Percentiles rank a stretch among this genome's conserved stretches.
Evolutionary conservation across 2,113 vertebrate species (phyloP).

Genomic region (Thamnaconus septentrionalis): DNA sequence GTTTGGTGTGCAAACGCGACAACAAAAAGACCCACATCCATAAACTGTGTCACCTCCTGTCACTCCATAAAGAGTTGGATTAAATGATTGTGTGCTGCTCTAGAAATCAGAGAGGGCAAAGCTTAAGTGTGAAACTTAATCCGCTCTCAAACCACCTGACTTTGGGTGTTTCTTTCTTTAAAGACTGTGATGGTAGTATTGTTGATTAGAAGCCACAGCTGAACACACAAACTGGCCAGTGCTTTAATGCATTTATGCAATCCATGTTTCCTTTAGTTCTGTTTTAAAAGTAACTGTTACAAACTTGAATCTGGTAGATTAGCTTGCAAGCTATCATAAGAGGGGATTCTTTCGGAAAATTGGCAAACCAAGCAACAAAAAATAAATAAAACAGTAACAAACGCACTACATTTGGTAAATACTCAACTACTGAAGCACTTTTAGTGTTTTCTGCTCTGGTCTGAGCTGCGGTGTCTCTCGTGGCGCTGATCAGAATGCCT

Average conservation of each 20-base stretch:
- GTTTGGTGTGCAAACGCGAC: slow-evolving; percentile 2
- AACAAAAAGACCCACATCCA: no score
- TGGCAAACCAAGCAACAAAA: no score
- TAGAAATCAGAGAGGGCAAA: slow-evolving; percentile 7
- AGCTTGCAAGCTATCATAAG: neutral
- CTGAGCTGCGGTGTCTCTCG: no score
- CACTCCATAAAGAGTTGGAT: slow-evolving; percentile 3
- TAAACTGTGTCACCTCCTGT: no score
- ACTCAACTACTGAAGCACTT: no score
- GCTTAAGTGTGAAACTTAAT: slow-evolving; percentile 38
- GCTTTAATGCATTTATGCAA: neutral
- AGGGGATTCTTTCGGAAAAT: no score
- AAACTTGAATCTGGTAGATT: neutral
- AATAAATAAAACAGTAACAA: no score
- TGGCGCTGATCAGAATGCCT: no score
- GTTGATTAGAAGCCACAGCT: slow-evolving; percentile 14
- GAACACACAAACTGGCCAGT: slow-evolving; percentile 3
- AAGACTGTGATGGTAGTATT: slow-evolving; percentile 12
- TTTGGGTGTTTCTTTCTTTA: slow-evolving; percentile 30
- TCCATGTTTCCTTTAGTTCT: neutral
- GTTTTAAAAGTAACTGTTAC: neutral
- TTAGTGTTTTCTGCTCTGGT: no score
- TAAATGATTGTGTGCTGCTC: neutral
- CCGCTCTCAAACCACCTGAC: slow-evolving; percentile 36
- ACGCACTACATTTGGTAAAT: no score